Evolutionary conservation across 2,888 invertebrate species (phyloP), one percentile per base, ranked within the genome.

Genomic region (Macaria liturata): DNA sequence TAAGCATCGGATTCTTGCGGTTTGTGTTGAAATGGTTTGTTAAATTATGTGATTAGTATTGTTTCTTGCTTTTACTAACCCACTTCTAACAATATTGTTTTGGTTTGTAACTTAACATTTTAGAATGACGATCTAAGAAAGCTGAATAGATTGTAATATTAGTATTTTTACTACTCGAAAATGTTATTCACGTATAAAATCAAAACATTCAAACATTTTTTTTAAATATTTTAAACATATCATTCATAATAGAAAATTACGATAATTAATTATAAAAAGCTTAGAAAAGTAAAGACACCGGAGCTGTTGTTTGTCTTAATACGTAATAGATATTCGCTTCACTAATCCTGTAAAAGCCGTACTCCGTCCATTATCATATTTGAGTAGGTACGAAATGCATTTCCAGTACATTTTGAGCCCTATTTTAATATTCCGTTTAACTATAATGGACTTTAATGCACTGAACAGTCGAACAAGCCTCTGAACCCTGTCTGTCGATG

Each of bases 351-450:
- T 42, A 30, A 8, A 31, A 3, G 7, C 20, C 7, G 9, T 48
- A 39, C 47, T 30, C 40, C n/a, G 9, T 49, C 42, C 49, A 44
- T 57, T 51, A 39, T 8, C 44, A 51, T 50, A 47, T 49, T 54
- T 59, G 59, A 58, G 49, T n/a, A n/a, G n/a, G n/a, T 51, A 58
- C 47, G 44, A 45, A 48, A 46, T 45, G 44, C 39, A 47, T 46
- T 46, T 46, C n/a, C 46, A 37, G 57, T 46, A 68, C 67, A 70
- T 74, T 74, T 68, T 70, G 42, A 74, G 68, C 67, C 64, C 67
- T 64, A 59, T 66, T 76, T 65, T 72, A 76, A 71, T 67, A 75
- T 76, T 76, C 70, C 72, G 68, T 75, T 74, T 71, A 61, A 55
- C 64, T 59, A 53, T 57, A 66, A 65, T 62, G 59, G 59, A 61